phyloP scores from a whole-genome alignment of 2,113 vertebrate genomes.

The Andinoacara biseriatus region DNA sequence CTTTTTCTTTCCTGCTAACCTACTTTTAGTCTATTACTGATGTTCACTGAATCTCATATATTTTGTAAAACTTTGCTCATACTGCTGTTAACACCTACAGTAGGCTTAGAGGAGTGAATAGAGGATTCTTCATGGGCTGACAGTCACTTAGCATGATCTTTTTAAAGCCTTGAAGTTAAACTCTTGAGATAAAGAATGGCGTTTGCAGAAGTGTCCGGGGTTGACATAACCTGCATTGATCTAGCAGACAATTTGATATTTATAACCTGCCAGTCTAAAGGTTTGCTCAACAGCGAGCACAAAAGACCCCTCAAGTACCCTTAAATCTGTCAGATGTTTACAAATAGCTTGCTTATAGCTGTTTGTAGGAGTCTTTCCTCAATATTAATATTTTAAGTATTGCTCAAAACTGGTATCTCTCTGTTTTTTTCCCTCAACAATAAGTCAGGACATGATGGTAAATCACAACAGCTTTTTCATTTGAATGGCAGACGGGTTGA shows the following conservation, averaged over 20 bases:
- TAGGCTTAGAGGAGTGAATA: not conserved
- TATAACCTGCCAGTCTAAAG: not conserved
- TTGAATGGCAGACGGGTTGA: not conserved
- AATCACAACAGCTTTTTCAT: not conserved
- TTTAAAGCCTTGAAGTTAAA: too few species aligned
- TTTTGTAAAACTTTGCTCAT: not conserved
- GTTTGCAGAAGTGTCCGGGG: too few species aligned
- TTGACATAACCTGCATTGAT: too few species aligned
- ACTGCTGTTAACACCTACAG: not conserved
- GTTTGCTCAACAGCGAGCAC: not conserved
- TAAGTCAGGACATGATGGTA: not conserved
- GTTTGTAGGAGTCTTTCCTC: not conserved
- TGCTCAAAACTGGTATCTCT: not conserved
- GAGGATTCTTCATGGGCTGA: not conserved
- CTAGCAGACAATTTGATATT: not conserved
- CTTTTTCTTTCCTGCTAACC: not conserved
- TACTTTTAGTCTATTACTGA: not conserved
- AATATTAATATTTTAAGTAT: not conserved
- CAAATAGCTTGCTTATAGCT: not conserved
- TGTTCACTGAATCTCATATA: not conserved
- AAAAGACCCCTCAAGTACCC: not conserved
- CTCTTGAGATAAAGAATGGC: too few species aligned
- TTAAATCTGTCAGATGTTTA: not conserved
- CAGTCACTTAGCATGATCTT: not conserved
- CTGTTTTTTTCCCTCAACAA: not conserved